Percentiles rank a stretch among this genome's conserved stretches.
phyloP scores from a whole-genome alignment of 2,797 vertebrate genomes.

The Galago senegalensis region DNA sequence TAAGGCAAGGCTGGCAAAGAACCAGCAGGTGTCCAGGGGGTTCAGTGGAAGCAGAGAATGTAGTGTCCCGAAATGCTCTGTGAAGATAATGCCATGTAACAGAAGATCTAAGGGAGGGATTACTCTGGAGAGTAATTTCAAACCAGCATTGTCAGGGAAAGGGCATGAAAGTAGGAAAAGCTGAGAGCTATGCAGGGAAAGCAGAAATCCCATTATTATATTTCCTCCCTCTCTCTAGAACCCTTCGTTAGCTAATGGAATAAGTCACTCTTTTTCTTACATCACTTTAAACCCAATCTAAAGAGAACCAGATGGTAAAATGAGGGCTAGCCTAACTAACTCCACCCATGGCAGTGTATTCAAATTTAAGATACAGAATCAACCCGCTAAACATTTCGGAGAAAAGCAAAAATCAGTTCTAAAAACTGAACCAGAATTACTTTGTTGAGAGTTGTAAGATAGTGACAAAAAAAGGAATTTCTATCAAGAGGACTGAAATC shows the following conservation, averaged over 20 bases:
- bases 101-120: not conserved
- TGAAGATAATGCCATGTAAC: not conserved
- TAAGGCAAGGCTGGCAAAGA: not conserved
- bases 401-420: not conserved
- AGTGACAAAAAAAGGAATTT: constrained; percentile 20
- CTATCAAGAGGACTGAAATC: not conserved
- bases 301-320: not conserved
- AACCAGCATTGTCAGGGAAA: not conserved
- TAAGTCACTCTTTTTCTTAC: not conserved
- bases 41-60: not conserved
- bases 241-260: not conserved
- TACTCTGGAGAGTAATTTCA: not conserved
- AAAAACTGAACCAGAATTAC: not conserved
- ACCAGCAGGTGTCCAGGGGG: not conserved
- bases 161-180: not conserved
- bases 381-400: not conserved
- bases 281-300: constrained; percentile 11
- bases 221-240: not conserved
- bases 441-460: not conserved
- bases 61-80: not conserved
- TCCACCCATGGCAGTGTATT: not conserved
- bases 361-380: constrained; percentile 3
- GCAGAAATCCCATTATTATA: not conserved
- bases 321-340: not conserved
- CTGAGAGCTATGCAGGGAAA: not conserved